Conservation (phyloP, 2,797 vertebrate species). For the Acanthiza pusilla region DNA sequence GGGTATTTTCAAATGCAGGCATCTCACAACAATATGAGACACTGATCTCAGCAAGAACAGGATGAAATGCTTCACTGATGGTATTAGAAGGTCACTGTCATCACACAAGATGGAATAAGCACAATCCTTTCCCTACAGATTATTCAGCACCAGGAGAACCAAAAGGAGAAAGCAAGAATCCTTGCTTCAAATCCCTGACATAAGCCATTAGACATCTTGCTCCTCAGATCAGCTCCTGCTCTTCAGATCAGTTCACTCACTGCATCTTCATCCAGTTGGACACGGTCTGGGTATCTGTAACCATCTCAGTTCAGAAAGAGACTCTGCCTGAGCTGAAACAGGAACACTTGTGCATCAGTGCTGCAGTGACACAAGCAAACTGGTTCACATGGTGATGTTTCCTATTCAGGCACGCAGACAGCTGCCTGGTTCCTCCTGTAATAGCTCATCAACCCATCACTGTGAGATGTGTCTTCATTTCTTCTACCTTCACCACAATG, state of each 20-base stretch:
- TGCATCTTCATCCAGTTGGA: not conserved
- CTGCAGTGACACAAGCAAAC: not conserved
- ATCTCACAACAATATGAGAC: not conserved
- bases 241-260: not conserved
- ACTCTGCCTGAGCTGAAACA: not conserved
- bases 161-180: not conserved
- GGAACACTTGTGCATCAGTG: not conserved
- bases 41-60: not conserved
- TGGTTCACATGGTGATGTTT: not conserved
- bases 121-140: not conserved
- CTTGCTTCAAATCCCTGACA: not conserved
- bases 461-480: not conserved
- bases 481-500: not conserved
- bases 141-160: not conserved
- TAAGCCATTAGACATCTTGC: not conserved
- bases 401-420: not conserved
- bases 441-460: not conserved
- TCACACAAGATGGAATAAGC: not conserved
- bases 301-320: not conserved
- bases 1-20: not conserved
- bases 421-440: not conserved
- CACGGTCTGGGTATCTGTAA: rapidly evolving
- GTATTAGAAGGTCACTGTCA: not conserved
- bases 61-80: not conserved
- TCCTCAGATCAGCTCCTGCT: not conserved